phyloP scores from a whole-genome alignment of 2,888 invertebrate species.

The Rhorus exstirpatorius region DNA sequence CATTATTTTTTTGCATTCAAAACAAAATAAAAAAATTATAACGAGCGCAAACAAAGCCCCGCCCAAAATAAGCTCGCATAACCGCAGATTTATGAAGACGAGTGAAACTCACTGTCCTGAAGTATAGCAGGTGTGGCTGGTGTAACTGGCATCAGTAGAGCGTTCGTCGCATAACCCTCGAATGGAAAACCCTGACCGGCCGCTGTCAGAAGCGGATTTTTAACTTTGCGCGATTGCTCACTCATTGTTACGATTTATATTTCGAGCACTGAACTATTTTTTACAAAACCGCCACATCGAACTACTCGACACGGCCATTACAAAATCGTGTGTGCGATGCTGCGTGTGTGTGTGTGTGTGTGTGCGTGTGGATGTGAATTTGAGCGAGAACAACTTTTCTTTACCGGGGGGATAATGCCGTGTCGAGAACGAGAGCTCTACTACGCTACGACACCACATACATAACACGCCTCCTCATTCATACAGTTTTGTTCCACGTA shows the following conservation, averaged over 20 bases:
- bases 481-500: constrained; percentile 69
- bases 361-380: not conserved
- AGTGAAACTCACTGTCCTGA: constrained; percentile 81
- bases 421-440: constrained; percentile 1
- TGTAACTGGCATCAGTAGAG: constrained; percentile 90
- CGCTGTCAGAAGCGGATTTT: constrained; percentile 91
- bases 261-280: not conserved
- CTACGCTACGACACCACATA: constrained; percentile 44
- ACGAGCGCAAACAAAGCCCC: constrained; percentile 8
- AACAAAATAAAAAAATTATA: not conserved
- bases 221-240: constrained; percentile 86
- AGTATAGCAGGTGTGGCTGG: constrained; percentile 81
- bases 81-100: constrained; percentile 7
- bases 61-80: constrained; percentile 34
- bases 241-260: constrained; percentile 77
- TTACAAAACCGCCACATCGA: constrained; percentile 34
- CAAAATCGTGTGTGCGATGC: constrained; percentile 33
- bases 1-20: too few species aligned
- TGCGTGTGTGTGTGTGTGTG: not conserved
- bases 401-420: constrained; percentile 5
- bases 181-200: constrained; percentile 91
- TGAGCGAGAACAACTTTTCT: constrained; percentile 17
- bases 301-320: constrained; percentile 67
- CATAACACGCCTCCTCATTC: constrained; percentile 4
- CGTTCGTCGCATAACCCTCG: constrained; percentile 91